Conservation (phyloP, 2,888 invertebrate genomes). For the Nebria brevicollis region DNA sequence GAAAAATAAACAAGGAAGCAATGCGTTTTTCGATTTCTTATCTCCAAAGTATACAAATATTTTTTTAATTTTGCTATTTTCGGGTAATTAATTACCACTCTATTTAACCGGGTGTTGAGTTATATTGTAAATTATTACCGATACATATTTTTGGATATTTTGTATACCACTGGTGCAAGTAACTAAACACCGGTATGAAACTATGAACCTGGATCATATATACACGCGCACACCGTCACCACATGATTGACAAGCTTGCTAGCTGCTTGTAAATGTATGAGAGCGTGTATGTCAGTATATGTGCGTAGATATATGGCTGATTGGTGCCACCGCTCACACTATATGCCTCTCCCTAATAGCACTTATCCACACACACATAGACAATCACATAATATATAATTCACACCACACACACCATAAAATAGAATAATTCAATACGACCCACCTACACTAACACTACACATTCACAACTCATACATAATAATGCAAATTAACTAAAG, state of each 20-base stretch:
- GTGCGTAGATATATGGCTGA: neutral
- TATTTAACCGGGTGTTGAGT: too few relatives aligned
- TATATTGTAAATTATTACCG: neutral
- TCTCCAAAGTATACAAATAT: neutral
- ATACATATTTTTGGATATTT: neutral
- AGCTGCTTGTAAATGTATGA: neutral
- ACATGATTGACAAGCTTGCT: neutral
- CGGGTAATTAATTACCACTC: too few relatives aligned
- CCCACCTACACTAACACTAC: neutral
- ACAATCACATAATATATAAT: neutral
- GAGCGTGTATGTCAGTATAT: neutral
- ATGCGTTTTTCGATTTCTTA: neutral
- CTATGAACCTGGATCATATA: neutral
- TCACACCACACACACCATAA: neutral
- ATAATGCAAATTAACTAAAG: neutral
- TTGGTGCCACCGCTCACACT: constrained; percentile 1
- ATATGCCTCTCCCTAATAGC: neutral
- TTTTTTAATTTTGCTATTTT: too few relatives aligned
- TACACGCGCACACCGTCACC: neutral
- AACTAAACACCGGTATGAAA: neutral
- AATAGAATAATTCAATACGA: neutral
- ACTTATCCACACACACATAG: neutral
- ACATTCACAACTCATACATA: neutral
- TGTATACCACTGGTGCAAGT: neutral
- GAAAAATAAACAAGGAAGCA: neutral